A percentile compares a stretch with the other conserved stretches of the same genome.
These are phyloP conservation scores for Himalopsyche anomala DNA, from an alignment of 2,888 invertebrate genomes.

Conservation along the genomic window DNA sequence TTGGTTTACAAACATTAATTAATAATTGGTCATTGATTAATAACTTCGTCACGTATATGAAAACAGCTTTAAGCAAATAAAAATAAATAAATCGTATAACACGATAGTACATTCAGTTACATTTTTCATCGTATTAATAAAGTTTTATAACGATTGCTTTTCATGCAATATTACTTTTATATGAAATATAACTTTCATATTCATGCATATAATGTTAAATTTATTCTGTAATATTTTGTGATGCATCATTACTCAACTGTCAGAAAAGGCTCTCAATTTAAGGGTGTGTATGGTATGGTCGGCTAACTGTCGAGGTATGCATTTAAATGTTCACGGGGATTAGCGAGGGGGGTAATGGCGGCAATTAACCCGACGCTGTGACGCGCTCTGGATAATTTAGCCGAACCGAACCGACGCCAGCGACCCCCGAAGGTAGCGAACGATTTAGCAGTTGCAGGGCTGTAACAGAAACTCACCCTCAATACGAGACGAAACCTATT, in stretches of 20 bases:
- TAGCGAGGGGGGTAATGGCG: constrained; percentile 48
- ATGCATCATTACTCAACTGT: constrained; percentile 19
- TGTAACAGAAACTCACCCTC: neutral
- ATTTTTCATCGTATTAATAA: no score
- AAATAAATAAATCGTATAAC: no score
- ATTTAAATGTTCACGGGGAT: constrained; percentile 45
- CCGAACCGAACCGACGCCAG: constrained; percentile 24
- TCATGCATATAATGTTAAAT: no score
- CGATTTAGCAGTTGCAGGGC: neutral
- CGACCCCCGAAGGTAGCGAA: constrained; percentile 3
- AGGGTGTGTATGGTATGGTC: constrained; percentile 28
- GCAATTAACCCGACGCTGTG: constrained; percentile 49
- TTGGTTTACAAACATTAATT: no score
- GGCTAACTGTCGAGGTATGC: constrained; percentile 34
- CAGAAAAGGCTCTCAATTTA: neutral
- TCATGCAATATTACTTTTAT: no score
- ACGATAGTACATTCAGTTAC: no score
- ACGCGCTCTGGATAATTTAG: constrained; percentile 46
- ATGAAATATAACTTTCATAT: no score
- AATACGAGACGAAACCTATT: neutral
- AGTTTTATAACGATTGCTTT: no score
- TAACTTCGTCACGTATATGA: no score
- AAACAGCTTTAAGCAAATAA: no score
- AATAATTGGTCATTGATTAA: no score
- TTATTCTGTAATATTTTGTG: neutral